A percentile compares a stretch with the other conserved stretches of the same genome.
Evolutionary conservation across 1,140 invertebrate species (phyloP).

Genomic region (Protaetia brevitarsis): DNA sequence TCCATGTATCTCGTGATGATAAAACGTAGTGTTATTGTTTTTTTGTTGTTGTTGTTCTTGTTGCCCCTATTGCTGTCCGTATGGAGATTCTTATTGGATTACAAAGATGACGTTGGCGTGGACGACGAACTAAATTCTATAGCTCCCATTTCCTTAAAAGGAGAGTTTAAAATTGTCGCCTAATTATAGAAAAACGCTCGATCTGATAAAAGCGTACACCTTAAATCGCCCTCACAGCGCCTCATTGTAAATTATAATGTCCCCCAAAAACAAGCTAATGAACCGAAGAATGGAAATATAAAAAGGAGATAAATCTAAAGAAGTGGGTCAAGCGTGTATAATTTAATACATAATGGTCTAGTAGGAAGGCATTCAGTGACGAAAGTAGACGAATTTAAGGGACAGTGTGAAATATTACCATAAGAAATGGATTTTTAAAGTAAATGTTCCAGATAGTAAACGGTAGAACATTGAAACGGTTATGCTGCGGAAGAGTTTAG

Average conservation of each 20-base stretch:
- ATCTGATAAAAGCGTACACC: not conserved
- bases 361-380: too few species aligned
- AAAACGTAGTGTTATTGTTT: too few species aligned
- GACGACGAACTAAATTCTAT: conserved; percentile 6
- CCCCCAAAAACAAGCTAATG: not conserved
- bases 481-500: too few species aligned
- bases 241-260: not conserved
- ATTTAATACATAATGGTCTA: not conserved
- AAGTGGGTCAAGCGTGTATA: not conserved
- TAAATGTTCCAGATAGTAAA: too few species aligned
- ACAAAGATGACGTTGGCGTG: not conserved
- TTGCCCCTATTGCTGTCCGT: too few species aligned
- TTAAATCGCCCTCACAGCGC: not conserved
- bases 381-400: too few species aligned
- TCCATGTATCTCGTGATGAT: too few species aligned
- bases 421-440: too few species aligned
- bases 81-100: too few species aligned
- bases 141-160: not conserved
- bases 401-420: too few species aligned
- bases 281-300: not conserved
- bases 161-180: not conserved
- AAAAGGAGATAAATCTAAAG: not conserved
- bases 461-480: too few species aligned
- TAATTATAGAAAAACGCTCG: not conserved
- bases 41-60: too few species aligned